These are phyloP conservation scores for Chloroclystis v-ata DNA, from an alignment of 2,888 invertebrate genomes.

Conservation along the genomic window DNA sequence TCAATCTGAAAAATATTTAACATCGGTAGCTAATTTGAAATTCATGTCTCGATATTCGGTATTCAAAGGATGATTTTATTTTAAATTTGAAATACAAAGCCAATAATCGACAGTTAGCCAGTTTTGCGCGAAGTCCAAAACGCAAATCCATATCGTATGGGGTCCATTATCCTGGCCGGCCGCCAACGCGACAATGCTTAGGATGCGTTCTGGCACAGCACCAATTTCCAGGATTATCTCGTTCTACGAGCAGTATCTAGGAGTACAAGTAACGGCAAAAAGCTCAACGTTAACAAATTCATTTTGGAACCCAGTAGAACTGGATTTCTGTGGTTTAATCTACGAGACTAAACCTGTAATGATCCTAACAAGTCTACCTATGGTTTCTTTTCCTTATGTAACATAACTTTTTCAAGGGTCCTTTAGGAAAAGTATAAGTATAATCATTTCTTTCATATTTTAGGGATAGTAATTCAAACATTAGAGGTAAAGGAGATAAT, in stretches of 20 bases:
- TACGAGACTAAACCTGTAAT: neutral
- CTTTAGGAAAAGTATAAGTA: too few relatives aligned
- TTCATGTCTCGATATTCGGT: too few relatives aligned
- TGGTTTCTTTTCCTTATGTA: too few relatives aligned
- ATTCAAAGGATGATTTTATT: too few relatives aligned
- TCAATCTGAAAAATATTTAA: too few relatives aligned
- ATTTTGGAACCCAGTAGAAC: neutral
- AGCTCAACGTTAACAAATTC: neutral
- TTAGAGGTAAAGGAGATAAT: too few relatives aligned
- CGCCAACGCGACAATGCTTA: slow-evolving; percentile 52
- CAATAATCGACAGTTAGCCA: slow-evolving; percentile 37
- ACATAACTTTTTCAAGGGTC: too few relatives aligned
- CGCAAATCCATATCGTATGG: slow-evolving; percentile 47
- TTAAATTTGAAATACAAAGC: slow-evolving; percentile 21
- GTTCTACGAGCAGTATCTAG: slow-evolving; percentile 33
- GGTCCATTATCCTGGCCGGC: slow-evolving; percentile 56
- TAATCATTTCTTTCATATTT: too few relatives aligned
- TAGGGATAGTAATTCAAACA: neutral
- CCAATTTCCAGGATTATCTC: slow-evolving; percentile 57
- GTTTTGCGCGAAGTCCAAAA: slow-evolving; percentile 38
- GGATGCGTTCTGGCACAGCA: slow-evolving; percentile 57
- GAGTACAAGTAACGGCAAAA: slow-evolving; percentile 1
- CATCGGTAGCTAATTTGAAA: too few relatives aligned
- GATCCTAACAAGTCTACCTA: too few relatives aligned
- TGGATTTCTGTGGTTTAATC: neutral